Conservation (phyloP, 2,797 vertebrate genomes). For the Crossoptilon crossoptilon region DNA sequence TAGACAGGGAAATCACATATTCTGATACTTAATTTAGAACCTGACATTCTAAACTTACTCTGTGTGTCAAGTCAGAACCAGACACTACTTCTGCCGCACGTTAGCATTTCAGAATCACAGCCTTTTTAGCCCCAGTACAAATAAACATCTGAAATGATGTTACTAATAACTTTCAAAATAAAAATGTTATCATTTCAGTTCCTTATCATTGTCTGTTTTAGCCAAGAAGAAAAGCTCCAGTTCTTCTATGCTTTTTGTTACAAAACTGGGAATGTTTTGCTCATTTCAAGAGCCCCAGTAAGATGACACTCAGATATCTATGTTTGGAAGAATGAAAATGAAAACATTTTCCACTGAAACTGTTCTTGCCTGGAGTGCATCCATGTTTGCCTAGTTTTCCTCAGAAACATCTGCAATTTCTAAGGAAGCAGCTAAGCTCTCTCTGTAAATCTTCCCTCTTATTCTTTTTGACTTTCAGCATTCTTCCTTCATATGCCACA, state of each 20-base stretch:
- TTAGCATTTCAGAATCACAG: not conserved
- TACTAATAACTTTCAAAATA: not conserved
- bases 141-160: not conserved
- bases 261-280: not conserved
- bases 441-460: not conserved
- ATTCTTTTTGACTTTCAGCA: not conserved
- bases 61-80: constrained; percentile 7
- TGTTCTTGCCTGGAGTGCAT: not conserved
- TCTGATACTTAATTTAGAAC: constrained; percentile 59
- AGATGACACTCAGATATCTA: not conserved
- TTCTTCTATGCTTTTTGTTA: not conserved
- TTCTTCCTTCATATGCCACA: not conserved
- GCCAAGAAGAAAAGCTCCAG: not conserved
- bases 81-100: not conserved
- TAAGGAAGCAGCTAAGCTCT: constrained; percentile 16
- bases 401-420: constrained; percentile 47
- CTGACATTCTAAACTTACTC: constrained; percentile 58
- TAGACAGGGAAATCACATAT: constrained; percentile 53
- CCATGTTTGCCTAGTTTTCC: not conserved
- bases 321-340: constrained; percentile 1
- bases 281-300: not conserved
- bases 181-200: not conserved
- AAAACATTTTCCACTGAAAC: not conserved
- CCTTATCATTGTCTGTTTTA: not conserved
- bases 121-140: not conserved